phyloP scores from a whole-genome alignment of 2,888 invertebrate genomes.

The Epinotia bilunana region DNA sequence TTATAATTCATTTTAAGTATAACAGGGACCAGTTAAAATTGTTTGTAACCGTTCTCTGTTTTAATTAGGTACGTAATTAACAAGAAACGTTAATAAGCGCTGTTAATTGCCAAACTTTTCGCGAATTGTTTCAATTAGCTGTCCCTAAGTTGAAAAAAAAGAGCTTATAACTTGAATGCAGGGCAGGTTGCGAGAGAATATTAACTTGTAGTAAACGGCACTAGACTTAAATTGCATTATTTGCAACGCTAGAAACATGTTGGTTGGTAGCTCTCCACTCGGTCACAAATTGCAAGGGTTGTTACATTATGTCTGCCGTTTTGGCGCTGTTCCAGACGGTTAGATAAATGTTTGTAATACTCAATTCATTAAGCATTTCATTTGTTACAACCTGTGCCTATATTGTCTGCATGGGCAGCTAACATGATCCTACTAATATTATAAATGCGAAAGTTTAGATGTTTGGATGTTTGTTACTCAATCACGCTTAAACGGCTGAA shows the following conservation, averaged over 20 bases:
- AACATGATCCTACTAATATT: no score
- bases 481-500: no score
- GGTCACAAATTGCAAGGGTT: background rate
- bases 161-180: background rate
- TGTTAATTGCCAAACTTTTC: slow-evolving; percentile 17
- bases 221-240: background rate
- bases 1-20: background rate
- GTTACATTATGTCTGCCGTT: slow-evolving; percentile 4
- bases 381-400: no score
- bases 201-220: background rate
- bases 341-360: background rate
- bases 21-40: background rate
- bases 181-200: background rate
- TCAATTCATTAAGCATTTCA: no score
- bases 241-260: background rate
- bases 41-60: background rate
- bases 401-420: no score
- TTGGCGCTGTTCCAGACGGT: background rate
- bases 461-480: no score
- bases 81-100: background rate
- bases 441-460: no score
- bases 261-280: background rate
- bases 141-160: background rate
- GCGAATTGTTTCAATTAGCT: slow-evolving; percentile 7
- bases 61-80: background rate